phyloP scores from a whole-genome alignment of 2,797 vertebrate genomes.

The Typhlichthys eigenmanni region DNA sequence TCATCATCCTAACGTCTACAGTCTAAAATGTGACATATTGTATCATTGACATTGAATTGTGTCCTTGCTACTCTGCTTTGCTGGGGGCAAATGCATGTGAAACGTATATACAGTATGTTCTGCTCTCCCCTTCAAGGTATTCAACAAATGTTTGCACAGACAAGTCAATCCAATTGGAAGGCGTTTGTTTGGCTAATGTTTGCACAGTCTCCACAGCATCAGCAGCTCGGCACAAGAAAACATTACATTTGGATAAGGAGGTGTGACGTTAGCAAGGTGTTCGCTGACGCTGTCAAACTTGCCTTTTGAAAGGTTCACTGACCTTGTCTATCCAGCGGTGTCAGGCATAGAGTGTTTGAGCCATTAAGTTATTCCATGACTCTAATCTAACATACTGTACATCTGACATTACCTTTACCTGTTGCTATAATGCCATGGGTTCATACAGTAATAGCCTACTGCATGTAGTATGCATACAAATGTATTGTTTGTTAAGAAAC shows the following conservation, averaged over 20 bases:
- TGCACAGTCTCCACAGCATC: conserved; percentile 16
- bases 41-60: not conserved
- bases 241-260: conserved; percentile 14
- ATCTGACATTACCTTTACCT: too few species aligned
- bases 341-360: too few species aligned
- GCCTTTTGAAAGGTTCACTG: not conserved
- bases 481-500: too few species aligned
- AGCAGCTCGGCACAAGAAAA: not conserved
- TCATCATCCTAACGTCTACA: too few species aligned
- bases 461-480: too few species aligned
- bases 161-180: conserved; percentile 36
- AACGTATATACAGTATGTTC: not conserved
- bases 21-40: too few species aligned
- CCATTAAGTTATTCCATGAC: too few species aligned
- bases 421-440: too few species aligned
- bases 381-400: too few species aligned
- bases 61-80: not conserved
- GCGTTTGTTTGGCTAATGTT: conserved; percentile 37
- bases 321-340: not conserved
- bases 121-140: conserved; percentile 10
- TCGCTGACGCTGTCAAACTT: not conserved
- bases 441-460: too few species aligned
- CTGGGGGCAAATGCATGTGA: conserved; percentile 1
- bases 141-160: conserved; percentile 30
- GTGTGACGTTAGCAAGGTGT: conserved; percentile 2